A percentile compares a stretch with the other conserved stretches of the same genome.
Evolutionary conservation across 2,797 vertebrate species (phyloP).

Genomic region (Coccyzus lansbergi): DNA sequence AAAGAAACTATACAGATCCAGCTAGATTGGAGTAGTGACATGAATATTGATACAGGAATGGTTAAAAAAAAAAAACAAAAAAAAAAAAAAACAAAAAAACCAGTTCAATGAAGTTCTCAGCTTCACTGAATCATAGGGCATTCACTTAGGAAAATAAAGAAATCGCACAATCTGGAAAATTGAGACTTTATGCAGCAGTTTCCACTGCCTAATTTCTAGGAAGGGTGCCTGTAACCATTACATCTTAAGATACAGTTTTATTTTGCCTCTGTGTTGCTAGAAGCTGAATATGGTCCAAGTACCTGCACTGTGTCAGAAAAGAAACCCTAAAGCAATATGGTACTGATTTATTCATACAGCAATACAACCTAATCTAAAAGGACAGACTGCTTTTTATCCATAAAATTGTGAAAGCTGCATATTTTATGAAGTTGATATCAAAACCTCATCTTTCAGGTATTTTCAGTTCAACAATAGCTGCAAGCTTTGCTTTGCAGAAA

Average conservation of each 20-base stretch:
- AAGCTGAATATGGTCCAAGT: background rate
- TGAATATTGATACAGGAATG: background rate
- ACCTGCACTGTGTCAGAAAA: background rate
- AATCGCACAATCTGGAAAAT: background rate
- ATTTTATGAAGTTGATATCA: background rate
- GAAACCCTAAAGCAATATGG: background rate
- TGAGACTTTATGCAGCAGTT: background rate
- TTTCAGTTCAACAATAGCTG: background rate
- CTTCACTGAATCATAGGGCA: background rate
- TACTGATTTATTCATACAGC: background rate
- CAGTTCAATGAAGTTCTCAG: background rate
- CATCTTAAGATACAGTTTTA: background rate
- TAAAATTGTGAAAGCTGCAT: background rate
- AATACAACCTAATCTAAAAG: background rate
- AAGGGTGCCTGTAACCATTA: background rate
- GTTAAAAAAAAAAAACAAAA: background rate
- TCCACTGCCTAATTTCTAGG: background rate
- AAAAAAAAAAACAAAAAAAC: too few relatives aligned
- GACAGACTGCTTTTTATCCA: background rate
- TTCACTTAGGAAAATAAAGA: background rate
- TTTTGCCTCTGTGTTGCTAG: background rate
- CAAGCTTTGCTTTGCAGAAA: background rate
- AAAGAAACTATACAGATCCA: background rate
- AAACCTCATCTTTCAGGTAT: background rate
- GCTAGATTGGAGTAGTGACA: background rate